Conservation (phyloP, 2,797 vertebrate genomes). For the Urosaurus nigricauda region DNA sequence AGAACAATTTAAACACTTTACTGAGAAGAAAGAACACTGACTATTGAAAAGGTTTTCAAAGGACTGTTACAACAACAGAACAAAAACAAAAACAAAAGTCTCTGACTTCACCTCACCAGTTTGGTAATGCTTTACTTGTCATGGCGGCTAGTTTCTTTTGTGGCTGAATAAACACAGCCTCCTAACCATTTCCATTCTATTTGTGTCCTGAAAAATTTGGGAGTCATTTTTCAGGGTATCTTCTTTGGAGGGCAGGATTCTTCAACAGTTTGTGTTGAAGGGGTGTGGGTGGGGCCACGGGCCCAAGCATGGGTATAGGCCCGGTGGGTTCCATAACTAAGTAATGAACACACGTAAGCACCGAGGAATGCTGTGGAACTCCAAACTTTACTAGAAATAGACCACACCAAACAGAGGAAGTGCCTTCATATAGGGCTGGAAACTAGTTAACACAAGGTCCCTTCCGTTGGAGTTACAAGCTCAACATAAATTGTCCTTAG, state of each 20-base stretch:
- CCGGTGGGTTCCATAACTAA: too few species aligned
- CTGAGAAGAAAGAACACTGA: constrained; percentile 47
- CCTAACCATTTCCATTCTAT: not conserved
- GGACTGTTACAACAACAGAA: constrained; percentile 56
- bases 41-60: constrained; percentile 53
- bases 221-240: not conserved
- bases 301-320: too few species aligned
- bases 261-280: not conserved
- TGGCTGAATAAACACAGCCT: not conserved
- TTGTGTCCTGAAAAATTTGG: not conserved
- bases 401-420: too few species aligned
- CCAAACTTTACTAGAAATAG: too few species aligned
- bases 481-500: too few species aligned
- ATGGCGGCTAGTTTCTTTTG: not conserved
- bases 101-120: not conserved
- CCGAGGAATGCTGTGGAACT: too few species aligned
- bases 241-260: not conserved
- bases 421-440: too few species aligned
- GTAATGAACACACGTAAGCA: too few species aligned
- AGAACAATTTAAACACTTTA: constrained; percentile 56
- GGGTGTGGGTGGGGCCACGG: too few species aligned
- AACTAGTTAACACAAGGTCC: too few species aligned
- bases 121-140: not conserved
- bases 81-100: too few species aligned
- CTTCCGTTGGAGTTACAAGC: too few species aligned